phyloP scores from a whole-genome alignment of 2,797 vertebrate species.

The Gallirallus australis region DNA sequence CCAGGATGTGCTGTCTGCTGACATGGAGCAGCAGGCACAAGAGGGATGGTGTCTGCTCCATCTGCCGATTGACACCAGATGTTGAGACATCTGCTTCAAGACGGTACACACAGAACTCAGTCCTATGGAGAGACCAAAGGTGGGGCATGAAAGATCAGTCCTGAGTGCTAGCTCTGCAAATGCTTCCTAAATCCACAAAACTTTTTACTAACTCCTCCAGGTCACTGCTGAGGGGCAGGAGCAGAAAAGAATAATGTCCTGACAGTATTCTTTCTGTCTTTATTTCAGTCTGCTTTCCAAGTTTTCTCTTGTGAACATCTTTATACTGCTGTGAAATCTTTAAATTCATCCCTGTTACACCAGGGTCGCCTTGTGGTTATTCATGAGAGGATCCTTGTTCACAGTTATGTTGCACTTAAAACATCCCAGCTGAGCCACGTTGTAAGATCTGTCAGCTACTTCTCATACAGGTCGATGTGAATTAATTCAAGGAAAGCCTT shows the following conservation, averaged over 20 bases:
- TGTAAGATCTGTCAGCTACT: neutral
- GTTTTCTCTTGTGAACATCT: neutral
- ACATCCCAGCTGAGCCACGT: neutral
- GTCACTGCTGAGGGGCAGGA: neutral
- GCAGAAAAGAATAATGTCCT: neutral
- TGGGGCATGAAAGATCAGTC: neutral
- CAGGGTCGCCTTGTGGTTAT: neutral
- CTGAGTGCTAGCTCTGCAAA: neutral
- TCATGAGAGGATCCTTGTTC: neutral
- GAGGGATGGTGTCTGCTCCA: neutral
- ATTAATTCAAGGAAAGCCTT: neutral
- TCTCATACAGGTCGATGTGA: neutral
- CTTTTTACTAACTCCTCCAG: neutral
- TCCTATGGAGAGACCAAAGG: rapidly evolving
- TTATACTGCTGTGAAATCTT: neutral
- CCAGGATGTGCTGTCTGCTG: neutral
- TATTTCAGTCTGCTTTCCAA: neutral
- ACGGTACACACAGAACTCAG: neutral
- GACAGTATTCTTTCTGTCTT: neutral
- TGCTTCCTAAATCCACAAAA: neutral
- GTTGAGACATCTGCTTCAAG: neutral
- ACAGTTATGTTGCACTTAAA: neutral
- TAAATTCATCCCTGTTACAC: neutral
- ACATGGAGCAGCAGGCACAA: slow-evolving; percentile 11
- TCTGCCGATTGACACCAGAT: neutral